These are phyloP conservation scores for Mallotus villosus DNA, from an alignment of 2,797 vertebrate genomes.

Conservation along the genomic window DNA sequence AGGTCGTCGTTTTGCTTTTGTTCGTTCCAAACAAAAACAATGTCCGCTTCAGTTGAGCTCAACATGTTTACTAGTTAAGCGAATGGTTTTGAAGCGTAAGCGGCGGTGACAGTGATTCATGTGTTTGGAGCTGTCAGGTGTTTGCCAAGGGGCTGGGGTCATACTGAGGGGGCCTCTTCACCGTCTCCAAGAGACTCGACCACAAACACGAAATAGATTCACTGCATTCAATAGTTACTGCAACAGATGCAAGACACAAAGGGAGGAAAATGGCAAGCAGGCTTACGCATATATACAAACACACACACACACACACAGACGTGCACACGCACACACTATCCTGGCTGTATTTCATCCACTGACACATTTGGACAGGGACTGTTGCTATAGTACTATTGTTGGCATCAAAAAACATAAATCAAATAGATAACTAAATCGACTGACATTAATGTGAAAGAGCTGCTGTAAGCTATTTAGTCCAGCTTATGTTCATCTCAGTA, in stretches of 20 bases:
- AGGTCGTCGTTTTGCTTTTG: background rate
- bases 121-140: slow-evolving; percentile 37
- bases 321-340: slow-evolving; percentile 8
- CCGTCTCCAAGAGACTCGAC: slow-evolving; percentile 45
- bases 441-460: slow-evolving; percentile 5
- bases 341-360: slow-evolving; percentile 37
- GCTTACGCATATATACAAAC: background rate
- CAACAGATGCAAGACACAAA: slow-evolving; percentile 23
- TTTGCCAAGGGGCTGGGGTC: slow-evolving; percentile 44
- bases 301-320: slow-evolving; percentile 3
- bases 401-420: slow-evolving; percentile 34
- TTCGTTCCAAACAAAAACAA: slow-evolving; percentile 5
- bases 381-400: slow-evolving; percentile 5
- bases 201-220: slow-evolving; percentile 46
- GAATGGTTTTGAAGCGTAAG: slow-evolving; percentile 11
- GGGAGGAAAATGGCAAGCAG: slow-evolving; percentile 18
- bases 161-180: slow-evolving; percentile 17
- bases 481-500: background rate
- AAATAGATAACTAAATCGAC: slow-evolving; percentile 13
- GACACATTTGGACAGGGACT: slow-evolving; percentile 18
- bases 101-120: slow-evolving; percentile 43
- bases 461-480: slow-evolving; percentile 18
- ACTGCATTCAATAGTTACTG: background rate
- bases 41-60: slow-evolving; percentile 30
- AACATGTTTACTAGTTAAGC: slow-evolving; percentile 4